Evolutionary conservation across 2,888 invertebrate genomes (phyloP).

Genomic region (Thecophora atra): DNA sequence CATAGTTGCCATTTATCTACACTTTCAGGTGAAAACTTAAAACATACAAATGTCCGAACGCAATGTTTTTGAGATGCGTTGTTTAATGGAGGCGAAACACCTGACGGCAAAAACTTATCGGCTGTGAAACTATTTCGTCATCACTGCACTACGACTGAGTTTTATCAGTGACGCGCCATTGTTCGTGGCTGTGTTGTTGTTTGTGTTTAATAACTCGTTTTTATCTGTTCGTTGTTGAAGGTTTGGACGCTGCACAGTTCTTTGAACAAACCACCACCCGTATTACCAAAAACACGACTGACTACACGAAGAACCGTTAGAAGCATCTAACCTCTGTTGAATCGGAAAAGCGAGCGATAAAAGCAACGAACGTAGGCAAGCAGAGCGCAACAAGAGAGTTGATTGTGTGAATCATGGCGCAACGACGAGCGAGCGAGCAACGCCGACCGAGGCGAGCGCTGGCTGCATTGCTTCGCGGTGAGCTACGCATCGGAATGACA

Average conservation of each 20-base stretch:
- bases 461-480: background rate
- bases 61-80: background rate
- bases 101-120: too few relatives aligned
- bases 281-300: constrained; percentile 54
- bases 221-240: background rate
- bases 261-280: background rate
- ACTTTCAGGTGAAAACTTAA: background rate
- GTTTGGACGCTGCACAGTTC: background rate
- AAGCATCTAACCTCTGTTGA: constrained; percentile 54
- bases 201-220: constrained; percentile 27
- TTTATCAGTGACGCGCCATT: background rate
- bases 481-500: background rate
- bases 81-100: background rate
- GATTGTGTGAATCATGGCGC: constrained; percentile 3
- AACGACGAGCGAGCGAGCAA: background rate
- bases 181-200: background rate
- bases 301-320: constrained; percentile 67
- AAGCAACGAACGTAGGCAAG: constrained; percentile 21
- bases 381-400: constrained; percentile 24
- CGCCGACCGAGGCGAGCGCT: background rate
- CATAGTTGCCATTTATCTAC: background rate
- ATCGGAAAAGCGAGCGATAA: constrained; percentile 2
- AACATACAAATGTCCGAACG: too few relatives aligned
- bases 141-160: background rate
- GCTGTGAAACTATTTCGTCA: constrained; percentile 16